phyloP scores from a whole-genome alignment of 1,140 invertebrate species.

The Drosophila lowei region DNA sequence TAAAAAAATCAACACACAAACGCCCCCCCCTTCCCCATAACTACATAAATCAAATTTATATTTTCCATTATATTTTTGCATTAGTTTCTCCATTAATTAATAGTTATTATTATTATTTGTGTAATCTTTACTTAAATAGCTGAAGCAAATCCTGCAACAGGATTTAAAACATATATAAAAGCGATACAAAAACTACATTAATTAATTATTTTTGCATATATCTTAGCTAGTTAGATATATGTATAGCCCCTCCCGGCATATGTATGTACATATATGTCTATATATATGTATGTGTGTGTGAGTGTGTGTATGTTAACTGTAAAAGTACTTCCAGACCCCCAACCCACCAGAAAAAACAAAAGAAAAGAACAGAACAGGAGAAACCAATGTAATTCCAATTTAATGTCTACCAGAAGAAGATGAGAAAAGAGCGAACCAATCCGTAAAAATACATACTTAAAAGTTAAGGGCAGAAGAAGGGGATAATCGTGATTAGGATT shows the following conservation, averaged over 20 bases:
- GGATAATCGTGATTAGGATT: no score
- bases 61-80: conserved; percentile 35
- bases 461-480: not conserved
- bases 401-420: conserved; percentile 6
- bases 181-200: conserved; percentile 17
- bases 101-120: conserved; percentile 52
- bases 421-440: not conserved
- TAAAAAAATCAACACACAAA: conserved; percentile 51
- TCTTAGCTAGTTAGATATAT: conserved; percentile 32
- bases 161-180: conserved; percentile 70
- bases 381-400: conserved; percentile 52
- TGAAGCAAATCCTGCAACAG: conserved; percentile 80
- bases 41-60: conserved; percentile 77
- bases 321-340: conserved; percentile 68
- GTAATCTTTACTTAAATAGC: conserved; percentile 72
- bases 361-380: conserved; percentile 18
- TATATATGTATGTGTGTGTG: conserved; percentile 41
- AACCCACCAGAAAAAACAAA: conserved; percentile 60
- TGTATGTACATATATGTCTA: no score
- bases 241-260: conserved; percentile 18
- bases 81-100: conserved; percentile 45
- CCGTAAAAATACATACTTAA: not conserved
- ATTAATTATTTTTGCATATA: conserved; percentile 30
- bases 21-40: conserved; percentile 35
- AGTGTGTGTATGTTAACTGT: conserved; percentile 57